Evolutionary conservation across 1,140 invertebrate species (phyloP), one percentile per base, ranked within the genome.

Genomic region (Hyles euphorbiae): DNA sequence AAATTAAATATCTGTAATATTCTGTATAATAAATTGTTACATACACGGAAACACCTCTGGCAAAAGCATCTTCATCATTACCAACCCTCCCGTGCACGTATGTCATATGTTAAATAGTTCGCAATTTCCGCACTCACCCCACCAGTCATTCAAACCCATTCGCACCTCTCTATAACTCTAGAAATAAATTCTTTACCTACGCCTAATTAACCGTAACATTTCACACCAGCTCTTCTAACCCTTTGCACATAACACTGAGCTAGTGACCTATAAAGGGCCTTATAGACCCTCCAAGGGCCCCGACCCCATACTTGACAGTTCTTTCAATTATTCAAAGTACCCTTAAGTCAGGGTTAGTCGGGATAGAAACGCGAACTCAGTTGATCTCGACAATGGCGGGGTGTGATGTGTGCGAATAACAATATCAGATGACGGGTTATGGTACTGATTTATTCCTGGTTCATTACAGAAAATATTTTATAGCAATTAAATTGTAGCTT

Each of bases 271-370:
- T 63, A 76, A 60, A 64, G 62, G 53, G 54, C 34, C 46, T 48
- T 0, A 36, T 48, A 49, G 55, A 62, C 50, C 60, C 47, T 22
- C 6, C 4, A 3, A 11, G 45, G 22, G 22, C 22, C 5, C 44
- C 12, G 6, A 10, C 9, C 54, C 56, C 57, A 63, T 58, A 57
- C 66, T 74, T 65, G 51, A 63, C 40, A 70, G 60, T 67, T 68
- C 65, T 77, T 78, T 79, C 76, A 80, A 81, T 83, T 83, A 83
- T 83, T 78, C 71, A 81, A 70, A 80, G 74, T 75, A 71, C 69
- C 56, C 68, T 74, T 40, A 11, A 12, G 8, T 40, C 56, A 12
- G 61, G 55, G 22, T 22, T 22, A 22, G 22, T 22, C 22, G 51
- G 11, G 54, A 45, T 32, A 44, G 10, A 44, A n/a, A 54, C n/a